Percentiles rank a stretch among this genome's conserved stretches.
phyloP scores from a whole-genome alignment of 2,797 vertebrate genomes.

The Dicrostonyx torquatus region DNA sequence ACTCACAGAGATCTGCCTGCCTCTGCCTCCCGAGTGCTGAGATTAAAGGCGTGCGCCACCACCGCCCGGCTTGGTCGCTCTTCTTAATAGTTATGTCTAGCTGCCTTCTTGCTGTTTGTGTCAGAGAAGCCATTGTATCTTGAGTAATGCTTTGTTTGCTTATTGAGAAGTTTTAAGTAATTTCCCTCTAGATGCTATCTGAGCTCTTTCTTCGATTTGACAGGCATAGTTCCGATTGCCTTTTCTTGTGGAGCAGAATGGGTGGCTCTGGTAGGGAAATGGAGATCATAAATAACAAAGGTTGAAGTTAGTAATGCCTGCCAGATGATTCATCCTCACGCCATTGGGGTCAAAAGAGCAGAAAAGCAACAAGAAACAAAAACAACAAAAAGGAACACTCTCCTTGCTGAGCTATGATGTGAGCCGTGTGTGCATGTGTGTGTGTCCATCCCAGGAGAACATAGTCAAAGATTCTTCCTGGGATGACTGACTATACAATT shows the following conservation, averaged over 20 bases:
- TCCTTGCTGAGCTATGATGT: slow-evolving; percentile 16
- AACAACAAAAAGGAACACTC: not conserved
- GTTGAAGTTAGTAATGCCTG: slow-evolving; percentile 42
- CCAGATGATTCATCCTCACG: slow-evolving; percentile 56
- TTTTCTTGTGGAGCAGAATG: slow-evolving; percentile 35
- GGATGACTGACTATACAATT: not conserved
- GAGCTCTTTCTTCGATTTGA: not conserved
- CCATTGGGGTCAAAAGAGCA: slow-evolving; percentile 45
- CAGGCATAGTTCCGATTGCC: not conserved
- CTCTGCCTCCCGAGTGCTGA: too few relatives aligned
- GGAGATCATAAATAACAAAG: slow-evolving; percentile 58
- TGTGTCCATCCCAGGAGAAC: not conserved
- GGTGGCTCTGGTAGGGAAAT: not conserved
- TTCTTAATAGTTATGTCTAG: slow-evolving; percentile 37
- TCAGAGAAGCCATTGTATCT: slow-evolving; percentile 26
- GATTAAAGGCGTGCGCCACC: too few relatives aligned
- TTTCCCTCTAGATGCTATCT: slow-evolving; percentile 5
- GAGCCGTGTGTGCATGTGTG: not conserved
- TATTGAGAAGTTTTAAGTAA: slow-evolving; percentile 55
- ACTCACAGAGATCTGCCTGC: too few relatives aligned
- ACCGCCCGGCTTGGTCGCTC: slow-evolving; percentile 14
- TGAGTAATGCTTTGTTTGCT: slow-evolving; percentile 49
- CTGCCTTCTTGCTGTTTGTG: not conserved
- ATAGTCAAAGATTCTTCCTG: slow-evolving; percentile 30
- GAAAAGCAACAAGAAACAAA: slow-evolving; percentile 46